Evolutionary conservation across 2,113 vertebrate genomes (phyloP).

Genomic region (Ovis aries): ARS-UI_Ramb_v3.0 NC_056062.1:66027001-66027500

Average conservation of each 20-base stretch:
- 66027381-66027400: no score
- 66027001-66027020: no score
- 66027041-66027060: not conserved
- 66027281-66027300: not conserved
- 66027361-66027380: no score
- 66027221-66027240: not conserved
- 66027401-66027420: no score
- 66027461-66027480: not conserved
- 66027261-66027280: not conserved
- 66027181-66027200: not conserved
- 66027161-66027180: not conserved
- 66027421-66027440: no score
- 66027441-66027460: no score
- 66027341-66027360: no score
- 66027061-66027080: not conserved
- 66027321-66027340: no score
- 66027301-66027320: not conserved
- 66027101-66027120: not conserved
- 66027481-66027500: not conserved
- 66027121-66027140: not conserved
- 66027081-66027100: not conserved
- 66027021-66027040: not conserved
- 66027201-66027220: not conserved
- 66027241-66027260: not conserved
- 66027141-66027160: not conserved